A percentile compares a stretch with the other conserved stretches of the same genome.
Evolutionary conservation across 2,113 vertebrate genomes (phyloP).

Genomic region (Oreocharis arfaki): DNA sequence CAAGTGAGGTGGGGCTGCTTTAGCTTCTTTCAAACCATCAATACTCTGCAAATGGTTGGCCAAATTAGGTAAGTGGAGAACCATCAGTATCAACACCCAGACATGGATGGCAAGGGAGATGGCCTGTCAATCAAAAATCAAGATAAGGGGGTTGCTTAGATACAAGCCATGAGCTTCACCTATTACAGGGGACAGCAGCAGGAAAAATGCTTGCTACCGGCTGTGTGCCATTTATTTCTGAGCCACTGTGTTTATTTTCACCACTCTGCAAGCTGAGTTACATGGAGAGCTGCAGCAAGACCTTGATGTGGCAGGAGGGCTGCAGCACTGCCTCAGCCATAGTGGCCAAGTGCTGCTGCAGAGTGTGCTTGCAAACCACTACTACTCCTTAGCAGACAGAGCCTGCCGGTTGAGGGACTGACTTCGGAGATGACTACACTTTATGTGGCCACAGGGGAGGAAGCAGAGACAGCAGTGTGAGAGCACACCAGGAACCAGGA

Average conservation of each 20-base stretch:
- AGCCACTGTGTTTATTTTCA: background rate
- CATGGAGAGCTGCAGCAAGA: background rate
- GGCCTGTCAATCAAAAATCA: background rate
- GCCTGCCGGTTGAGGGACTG: background rate
- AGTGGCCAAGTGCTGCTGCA: background rate
- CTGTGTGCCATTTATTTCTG: background rate
- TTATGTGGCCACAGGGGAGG: background rate
- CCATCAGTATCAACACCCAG: background rate
- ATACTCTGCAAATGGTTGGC: background rate
- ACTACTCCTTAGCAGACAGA: background rate
- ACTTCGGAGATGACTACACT: background rate
- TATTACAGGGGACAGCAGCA: background rate
- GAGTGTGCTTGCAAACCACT: background rate
- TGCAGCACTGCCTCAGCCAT: background rate
- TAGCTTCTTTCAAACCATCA: background rate
- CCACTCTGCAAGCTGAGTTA: background rate
- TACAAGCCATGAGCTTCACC: background rate
- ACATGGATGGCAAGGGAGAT: background rate
- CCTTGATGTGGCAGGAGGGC: background rate
- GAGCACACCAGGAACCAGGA: background rate
- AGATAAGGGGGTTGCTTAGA: background rate
- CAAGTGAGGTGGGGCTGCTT: background rate
- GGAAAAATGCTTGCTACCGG: background rate
- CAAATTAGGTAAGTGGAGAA: background rate
- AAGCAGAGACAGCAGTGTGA: background rate